Conservation (phyloP, 2,113 vertebrate genomes). For the Mungos mungo region DNA sequence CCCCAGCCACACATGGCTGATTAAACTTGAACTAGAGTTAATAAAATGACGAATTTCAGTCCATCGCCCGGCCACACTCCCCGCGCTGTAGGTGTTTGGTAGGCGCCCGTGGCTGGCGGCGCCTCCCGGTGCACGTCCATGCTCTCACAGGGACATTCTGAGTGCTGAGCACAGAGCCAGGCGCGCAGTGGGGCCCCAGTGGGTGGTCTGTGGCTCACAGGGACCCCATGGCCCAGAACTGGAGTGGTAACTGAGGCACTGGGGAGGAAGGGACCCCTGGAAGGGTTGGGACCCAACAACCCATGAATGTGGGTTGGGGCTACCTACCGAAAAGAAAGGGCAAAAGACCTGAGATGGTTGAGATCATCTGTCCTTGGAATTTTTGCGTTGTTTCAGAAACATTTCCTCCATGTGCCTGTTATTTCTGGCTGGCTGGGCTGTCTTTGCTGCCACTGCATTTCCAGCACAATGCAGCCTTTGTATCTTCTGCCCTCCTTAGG, state of each 20-base stretch:
- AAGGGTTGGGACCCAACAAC: not conserved
- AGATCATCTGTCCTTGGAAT: not conserved
- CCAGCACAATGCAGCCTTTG: not conserved
- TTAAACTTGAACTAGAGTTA: not conserved
- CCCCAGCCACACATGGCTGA: not conserved
- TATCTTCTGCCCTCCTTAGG: not conserved
- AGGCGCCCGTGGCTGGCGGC: not conserved
- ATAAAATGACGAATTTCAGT: not conserved
- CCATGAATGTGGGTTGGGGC: not conserved
- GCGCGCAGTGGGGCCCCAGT: fast-evolving
- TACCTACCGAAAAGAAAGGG: not conserved
- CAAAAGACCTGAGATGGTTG: not conserved
- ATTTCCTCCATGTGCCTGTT: not conserved
- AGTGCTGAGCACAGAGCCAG: not conserved
- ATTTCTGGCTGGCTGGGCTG: constrained; percentile 33
- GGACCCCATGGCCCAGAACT: not conserved
- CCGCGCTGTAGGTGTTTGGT: too few species aligned
- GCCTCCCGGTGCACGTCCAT: fast-evolving
- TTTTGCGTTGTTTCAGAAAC: constrained; percentile 23
- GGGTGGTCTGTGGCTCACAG: fast-evolving
- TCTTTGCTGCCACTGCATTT: not conserved
- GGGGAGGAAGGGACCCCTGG: not conserved
- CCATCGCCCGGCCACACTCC: too few species aligned
- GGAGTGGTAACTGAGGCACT: too few species aligned
- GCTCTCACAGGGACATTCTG: fast-evolving